Evolutionary conservation across 2,888 invertebrate species (phyloP), one percentile per base, ranked within the genome.

Genomic region (Meganola albula): DNA sequence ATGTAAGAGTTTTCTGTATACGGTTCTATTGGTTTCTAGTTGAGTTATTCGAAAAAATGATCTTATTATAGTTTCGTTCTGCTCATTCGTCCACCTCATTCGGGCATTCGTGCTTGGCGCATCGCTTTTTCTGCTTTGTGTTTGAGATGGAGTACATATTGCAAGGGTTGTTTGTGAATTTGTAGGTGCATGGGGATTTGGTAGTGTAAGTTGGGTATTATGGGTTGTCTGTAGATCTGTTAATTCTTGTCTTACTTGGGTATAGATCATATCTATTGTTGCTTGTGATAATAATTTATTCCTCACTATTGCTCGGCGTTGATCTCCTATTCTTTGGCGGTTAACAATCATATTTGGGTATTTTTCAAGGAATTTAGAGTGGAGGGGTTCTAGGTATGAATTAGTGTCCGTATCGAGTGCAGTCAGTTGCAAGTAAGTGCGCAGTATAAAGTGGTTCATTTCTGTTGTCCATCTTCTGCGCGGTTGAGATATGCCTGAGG

Each of bases 321-420:
- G 48, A 10, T 48, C 48, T 7, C 45, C 31, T 12, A 51, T 23
- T 16, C 49, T 29, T 24, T 54, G 48, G n/a, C n/a, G n/a, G n/a
- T n/a, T n/a, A n/a, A n/a, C n/a, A n/a, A n/a, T n/a, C n/a, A n/a
- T n/a, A n/a, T 14, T 40, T 39, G 1, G 43, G 32, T 4, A 42
- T 44, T 14, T 37, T 28, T 22, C 45, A 10, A 47, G 9, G 37
- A 53, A 24, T 37, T 22, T 20, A 20, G 13, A 12, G 5, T 30
- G 11, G 47, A 49, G 11, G 27, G n/a, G 25, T 24, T 48, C 38
- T 25, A 53, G 10, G 2, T 10, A 16, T 4, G n/a, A 14, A 16
- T 23, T 16, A 11, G 12, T 12, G n/a, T n/a, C n/a, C n/a, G 18
- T 25, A 5, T 22, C 22, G 1, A 24, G 3, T 23, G 9, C 10